Evolutionary conservation across 2,888 invertebrate species (phyloP).

Genomic region (Drosophila mimetica): DNA sequence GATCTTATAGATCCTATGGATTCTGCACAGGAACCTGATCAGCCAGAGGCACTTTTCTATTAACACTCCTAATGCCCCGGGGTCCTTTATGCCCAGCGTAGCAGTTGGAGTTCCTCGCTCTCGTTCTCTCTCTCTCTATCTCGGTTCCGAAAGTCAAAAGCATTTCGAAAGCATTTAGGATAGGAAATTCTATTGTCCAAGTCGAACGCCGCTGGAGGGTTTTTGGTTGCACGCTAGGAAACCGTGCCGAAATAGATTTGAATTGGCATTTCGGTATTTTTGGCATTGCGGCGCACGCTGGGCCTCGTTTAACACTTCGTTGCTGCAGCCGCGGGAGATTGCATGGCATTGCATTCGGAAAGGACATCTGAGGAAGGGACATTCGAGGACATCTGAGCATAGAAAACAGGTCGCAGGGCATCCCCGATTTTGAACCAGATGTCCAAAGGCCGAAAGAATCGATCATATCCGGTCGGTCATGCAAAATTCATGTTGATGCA

Average conservation of each 20-base stretch:
- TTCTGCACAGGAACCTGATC: conserved; percentile 6
- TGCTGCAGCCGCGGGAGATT: conserved; percentile 59
- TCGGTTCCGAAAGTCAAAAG: conserved; percentile 45
- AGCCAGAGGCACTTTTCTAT: conserved; percentile 70
- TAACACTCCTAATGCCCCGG: conserved; percentile 70
- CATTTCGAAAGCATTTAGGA: conserved; percentile 60
- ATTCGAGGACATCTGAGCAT: conserved; percentile 20
- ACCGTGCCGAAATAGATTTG: conserved; percentile 63
- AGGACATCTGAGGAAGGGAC: conserved; percentile 13
- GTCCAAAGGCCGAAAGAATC: conserved; percentile 17
- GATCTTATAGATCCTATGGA: not conserved
- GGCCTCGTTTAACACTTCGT: conserved; percentile 77
- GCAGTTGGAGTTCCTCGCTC: conserved; percentile 6
- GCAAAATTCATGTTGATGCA: conserved; percentile 64
- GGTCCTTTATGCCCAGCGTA: conserved; percentile 63
- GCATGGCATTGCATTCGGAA: conserved; percentile 35
- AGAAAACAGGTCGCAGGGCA: conserved; percentile 18
- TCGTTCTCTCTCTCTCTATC: not conserved
- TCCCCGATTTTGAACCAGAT: conserved; percentile 19
- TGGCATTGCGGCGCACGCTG: conserved; percentile 56
- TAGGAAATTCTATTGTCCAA: conserved; percentile 17
- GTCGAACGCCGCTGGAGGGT: conserved; percentile 28
- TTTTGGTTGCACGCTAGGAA: conserved; percentile 70
- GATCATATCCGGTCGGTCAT: conserved; percentile 25
- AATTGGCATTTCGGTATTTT: conserved; percentile 14